phyloP scores from a whole-genome alignment of 2,113 vertebrate species.

The Trochalopteron elliotii region DNA sequence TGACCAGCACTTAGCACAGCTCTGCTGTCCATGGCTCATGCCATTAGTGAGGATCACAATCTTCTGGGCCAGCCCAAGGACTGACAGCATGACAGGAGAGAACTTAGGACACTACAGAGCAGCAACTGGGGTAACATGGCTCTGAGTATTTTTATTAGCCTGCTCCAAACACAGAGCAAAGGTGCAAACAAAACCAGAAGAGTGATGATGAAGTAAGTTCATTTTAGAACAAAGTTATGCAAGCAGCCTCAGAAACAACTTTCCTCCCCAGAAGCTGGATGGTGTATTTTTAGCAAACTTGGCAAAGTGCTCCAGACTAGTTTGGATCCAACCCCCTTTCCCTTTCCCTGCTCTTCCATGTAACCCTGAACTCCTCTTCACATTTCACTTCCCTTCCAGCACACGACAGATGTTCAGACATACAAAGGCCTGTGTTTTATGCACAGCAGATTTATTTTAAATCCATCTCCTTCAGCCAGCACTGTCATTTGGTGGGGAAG shows the following conservation, averaged over 20 bases:
- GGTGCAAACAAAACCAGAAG: neutral
- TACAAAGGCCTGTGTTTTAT: neutral
- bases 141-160: neutral
- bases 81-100: neutral
- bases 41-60: neutral
- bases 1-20: neutral
- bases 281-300: neutral
- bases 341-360: neutral
- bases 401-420: fast-evolving
- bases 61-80: neutral
- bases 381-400: neutral
- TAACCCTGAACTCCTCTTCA: neutral
- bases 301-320: neutral
- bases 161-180: neutral
- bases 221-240: neutral
- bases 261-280: neutral
- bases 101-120: fast-evolving
- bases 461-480: neutral
- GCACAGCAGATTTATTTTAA: neutral
- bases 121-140: neutral
- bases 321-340: neutral
- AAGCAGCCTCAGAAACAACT: neutral
- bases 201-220: neutral
- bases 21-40: neutral
- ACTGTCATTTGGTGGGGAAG: neutral